A percentile compares a stretch with the other conserved stretches of the same genome.
Conservation (phyloP, 2,797 vertebrate species). For the Enteromius thamalakanensis region DNA sequence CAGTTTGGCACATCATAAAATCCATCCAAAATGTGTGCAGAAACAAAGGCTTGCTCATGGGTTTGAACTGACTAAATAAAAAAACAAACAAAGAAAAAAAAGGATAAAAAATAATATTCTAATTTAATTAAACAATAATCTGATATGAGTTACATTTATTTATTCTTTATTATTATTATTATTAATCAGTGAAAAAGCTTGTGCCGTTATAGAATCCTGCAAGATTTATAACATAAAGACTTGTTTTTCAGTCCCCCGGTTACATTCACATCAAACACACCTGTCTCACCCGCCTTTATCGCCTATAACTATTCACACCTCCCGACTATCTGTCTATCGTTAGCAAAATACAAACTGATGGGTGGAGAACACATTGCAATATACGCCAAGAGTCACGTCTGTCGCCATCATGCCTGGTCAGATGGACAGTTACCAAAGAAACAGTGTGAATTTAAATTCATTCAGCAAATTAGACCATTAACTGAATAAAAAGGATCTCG, state of each 20-base stretch:
- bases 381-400: slow-evolving; percentile 24
- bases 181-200: neutral
- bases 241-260: neutral
- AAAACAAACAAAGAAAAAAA: neutral
- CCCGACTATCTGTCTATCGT: slow-evolving; percentile 36
- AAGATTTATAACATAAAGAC: neutral
- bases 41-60: neutral
- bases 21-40: neutral
- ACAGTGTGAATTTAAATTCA: neutral
- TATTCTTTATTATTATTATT: neutral
- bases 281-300: slow-evolving; percentile 20
- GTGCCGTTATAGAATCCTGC: neutral
- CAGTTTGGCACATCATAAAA: neutral
- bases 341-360: slow-evolving; percentile 52
- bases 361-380: slow-evolving; percentile 52
- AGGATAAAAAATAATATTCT: too few relatives aligned
- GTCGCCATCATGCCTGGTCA: slow-evolving; percentile 22
- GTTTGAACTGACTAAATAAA: neutral
- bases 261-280: slow-evolving; percentile 12
- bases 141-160: neutral
- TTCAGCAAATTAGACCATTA: neutral
- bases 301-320: slow-evolving; percentile 49
- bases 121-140: neutral
- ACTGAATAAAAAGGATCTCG: neutral
- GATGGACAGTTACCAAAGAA: slow-evolving; percentile 40